These are phyloP conservation scores for Hydra vulgaris DNA, from an alignment of 30 jellyfish, hydroid and myxozoan genomes.

Conservation along the genomic window DNA sequence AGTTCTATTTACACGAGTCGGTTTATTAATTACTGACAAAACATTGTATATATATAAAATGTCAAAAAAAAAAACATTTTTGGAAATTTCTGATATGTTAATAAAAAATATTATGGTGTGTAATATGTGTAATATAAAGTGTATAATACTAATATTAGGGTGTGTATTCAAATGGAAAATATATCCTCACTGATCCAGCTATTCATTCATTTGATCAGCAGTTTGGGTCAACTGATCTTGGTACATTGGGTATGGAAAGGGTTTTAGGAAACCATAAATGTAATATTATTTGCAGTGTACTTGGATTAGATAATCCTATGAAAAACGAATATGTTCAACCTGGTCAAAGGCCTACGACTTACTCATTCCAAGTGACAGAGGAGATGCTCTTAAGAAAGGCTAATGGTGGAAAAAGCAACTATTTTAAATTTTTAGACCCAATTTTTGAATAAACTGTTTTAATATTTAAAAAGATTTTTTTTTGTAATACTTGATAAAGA, in stretches of 20 bases:
- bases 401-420: not conserved
- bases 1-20: no score
- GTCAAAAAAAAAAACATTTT: no score
- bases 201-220: not conserved
- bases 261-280: not conserved
- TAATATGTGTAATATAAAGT: no score
- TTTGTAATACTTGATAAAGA: no score
- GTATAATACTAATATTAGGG: no score
- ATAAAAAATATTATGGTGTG: no score
- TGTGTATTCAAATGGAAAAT: not conserved
- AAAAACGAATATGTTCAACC: not conserved
- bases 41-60: no score
- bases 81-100: no score
- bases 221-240: conserved; percentile 4
- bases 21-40: no score
- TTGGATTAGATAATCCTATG: not conserved
- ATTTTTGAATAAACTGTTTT: not conserved
- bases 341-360: not conserved
- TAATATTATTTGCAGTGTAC: not conserved
- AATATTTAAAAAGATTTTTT: no score
- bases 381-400: not conserved
- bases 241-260: not conserved
- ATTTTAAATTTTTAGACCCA: not conserved
- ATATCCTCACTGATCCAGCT: conserved; percentile 5
- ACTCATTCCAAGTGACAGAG: not conserved